These are phyloP conservation scores for Centropyge bicolor DNA, from an alignment of 2,797 vertebrate genomes.

Conservation along the genomic window DNA sequence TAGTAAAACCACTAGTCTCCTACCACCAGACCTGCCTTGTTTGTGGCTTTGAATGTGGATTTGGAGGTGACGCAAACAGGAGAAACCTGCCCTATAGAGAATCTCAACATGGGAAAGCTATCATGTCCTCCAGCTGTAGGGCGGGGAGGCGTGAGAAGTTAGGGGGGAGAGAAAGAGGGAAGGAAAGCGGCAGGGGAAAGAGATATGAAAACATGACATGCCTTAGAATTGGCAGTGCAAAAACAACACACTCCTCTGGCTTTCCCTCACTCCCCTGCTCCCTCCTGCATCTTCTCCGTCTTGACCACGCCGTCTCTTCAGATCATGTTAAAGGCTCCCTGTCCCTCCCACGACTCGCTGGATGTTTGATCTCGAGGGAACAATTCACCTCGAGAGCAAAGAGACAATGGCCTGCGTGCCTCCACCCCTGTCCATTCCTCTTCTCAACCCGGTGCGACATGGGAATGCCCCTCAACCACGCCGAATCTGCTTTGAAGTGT, in stretches of 20 bases:
- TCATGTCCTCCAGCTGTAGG: constrained; percentile 80
- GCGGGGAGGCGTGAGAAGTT: constrained; percentile 69
- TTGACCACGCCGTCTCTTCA: constrained; percentile 39
- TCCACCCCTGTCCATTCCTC: constrained; percentile 63
- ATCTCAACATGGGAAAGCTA: constrained; percentile 80
- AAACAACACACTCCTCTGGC: constrained; percentile 76
- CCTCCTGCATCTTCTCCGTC: constrained; percentile 53
- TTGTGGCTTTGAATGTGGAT: not conserved
- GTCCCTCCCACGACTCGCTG: constrained; percentile 62
- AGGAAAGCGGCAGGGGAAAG: constrained; percentile 68
- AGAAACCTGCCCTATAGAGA: constrained; percentile 72
- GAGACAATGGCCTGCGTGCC: constrained; percentile 69
- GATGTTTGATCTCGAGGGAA: constrained; percentile 79
- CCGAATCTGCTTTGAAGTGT: constrained; percentile 78
- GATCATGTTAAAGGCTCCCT: constrained; percentile 65
- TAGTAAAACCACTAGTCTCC: not conserved
- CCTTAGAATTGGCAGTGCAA: constrained; percentile 72
- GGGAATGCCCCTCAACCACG: constrained; percentile 74
- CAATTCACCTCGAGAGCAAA: constrained; percentile 73
- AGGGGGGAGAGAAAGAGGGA: constrained; percentile 47
- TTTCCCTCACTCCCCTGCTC: constrained; percentile 51
- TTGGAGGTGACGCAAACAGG: constrained; percentile 58
- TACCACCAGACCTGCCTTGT: not conserved
- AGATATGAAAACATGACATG: constrained; percentile 85
- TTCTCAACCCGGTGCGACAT: constrained; percentile 57